Evolutionary conservation across 2,113 vertebrate genomes (phyloP).

Genomic region (Albula glossodonta): DNA sequence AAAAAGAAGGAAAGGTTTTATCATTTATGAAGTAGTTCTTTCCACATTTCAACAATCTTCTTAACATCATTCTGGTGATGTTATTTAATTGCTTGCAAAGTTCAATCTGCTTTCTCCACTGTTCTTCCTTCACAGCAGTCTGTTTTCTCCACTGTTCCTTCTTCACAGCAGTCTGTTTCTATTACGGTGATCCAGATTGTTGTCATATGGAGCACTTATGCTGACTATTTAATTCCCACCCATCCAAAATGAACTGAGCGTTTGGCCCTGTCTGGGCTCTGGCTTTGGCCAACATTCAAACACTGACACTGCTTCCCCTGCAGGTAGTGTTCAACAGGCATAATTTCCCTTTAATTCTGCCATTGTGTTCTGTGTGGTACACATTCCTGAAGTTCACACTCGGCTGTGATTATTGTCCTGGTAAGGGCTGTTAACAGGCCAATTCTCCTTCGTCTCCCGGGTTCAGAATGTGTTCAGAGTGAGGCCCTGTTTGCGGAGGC

Average conservation of each 20-base stretch:
- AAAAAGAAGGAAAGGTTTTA: neutral
- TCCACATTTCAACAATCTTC: neutral
- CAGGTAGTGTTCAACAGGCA: neutral
- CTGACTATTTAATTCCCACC: neutral
- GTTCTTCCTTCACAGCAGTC: neutral
- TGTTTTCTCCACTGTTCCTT: neutral
- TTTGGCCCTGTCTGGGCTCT: too few relatives aligned
- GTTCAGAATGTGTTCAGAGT: conserved; percentile 43
- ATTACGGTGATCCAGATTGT: neutral
- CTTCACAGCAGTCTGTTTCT: neutral
- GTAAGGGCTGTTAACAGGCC: conserved; percentile 61
- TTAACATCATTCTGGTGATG: neutral
- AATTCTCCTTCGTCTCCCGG: conserved; percentile 44
- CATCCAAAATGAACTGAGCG: neutral
- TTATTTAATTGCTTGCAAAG: neutral
- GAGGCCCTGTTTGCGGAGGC: conserved; percentile 66
- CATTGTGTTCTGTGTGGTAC: conserved; percentile 12
- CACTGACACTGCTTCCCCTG: neutral
- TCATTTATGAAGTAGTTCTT: neutral
- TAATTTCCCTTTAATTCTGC: neutral
- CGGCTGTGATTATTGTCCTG: conserved; percentile 27
- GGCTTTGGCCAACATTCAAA: neutral
- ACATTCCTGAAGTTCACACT: conserved; percentile 58
- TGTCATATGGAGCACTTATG: neutral
- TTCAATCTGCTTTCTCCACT: neutral